phyloP scores from a whole-genome alignment of 92 coral and sea anemone genomes.

The Desmophyllum pertusum region DNA sequence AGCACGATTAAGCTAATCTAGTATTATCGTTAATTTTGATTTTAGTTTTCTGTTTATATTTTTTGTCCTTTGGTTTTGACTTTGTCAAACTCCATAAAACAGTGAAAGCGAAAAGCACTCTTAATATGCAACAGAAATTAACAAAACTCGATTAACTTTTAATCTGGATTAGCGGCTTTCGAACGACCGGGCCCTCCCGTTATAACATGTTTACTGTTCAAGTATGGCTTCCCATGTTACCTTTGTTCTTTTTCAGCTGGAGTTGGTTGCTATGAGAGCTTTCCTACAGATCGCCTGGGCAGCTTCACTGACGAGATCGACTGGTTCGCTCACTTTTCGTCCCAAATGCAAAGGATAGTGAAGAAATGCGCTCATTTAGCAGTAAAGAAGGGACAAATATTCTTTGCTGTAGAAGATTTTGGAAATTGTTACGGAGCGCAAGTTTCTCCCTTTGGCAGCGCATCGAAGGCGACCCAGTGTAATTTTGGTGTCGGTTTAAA shows the following conservation, averaged over 20 bases:
- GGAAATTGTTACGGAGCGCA: constrained; percentile 23
- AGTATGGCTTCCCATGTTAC: too few relatives aligned
- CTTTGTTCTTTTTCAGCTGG: constrained; percentile 1
- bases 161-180: too few relatives aligned
- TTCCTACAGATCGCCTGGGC: background rate
- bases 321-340: constrained; percentile 10
- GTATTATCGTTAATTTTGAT: too few relatives aligned
- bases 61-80: too few relatives aligned
- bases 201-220: too few relatives aligned
- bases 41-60: too few relatives aligned
- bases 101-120: too few relatives aligned
- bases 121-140: too few relatives aligned
- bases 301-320: constrained; percentile 15
- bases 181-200: too few relatives aligned
- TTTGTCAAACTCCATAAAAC: too few relatives aligned
- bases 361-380: constrained; percentile 27
- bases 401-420: constrained; percentile 30
- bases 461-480: background rate
- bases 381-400: background rate
- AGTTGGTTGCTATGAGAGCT: constrained; percentile 19
- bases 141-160: too few relatives aligned
- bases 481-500: constrained; percentile 32
- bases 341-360: constrained; percentile 18
- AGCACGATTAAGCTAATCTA: too few relatives aligned
- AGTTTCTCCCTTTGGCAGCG: background rate